phyloP scores from a whole-genome alignment of 2,113 vertebrate species.

The Esox niger region DNA sequence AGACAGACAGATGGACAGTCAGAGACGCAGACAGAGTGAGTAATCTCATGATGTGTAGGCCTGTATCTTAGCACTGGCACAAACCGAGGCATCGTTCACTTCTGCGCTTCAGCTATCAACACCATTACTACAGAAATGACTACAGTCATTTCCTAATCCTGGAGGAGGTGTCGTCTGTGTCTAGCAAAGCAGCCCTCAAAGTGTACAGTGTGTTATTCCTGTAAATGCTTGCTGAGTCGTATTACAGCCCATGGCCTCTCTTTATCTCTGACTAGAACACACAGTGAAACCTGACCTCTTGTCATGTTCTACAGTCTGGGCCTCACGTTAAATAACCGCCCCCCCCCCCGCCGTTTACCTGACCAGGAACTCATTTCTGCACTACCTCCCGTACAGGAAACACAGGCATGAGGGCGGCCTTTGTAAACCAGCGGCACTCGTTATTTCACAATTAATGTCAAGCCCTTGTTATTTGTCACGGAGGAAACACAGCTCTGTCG shows the following conservation, averaged over 20 bases:
- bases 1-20: no score
- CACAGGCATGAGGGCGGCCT: conserved; percentile 55
- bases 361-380: conserved; percentile 63
- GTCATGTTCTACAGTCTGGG: conserved; percentile 63
- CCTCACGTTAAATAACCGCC: conserved; percentile 56
- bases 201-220: neutral
- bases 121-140: no score
- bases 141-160: no score
- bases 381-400: conserved; percentile 49
- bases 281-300: conserved; percentile 52
- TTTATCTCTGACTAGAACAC: conserved; percentile 43
- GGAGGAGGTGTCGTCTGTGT: no score
- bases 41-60: no score
- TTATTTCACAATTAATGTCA: conserved; percentile 79
- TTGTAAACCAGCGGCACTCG: conserved; percentile 60
- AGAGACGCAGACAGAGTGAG: no score
- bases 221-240: conserved; percentile 16
- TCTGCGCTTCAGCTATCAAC: no score
- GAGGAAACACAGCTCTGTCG: conserved; percentile 61
- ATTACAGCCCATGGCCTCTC: conserved; percentile 55
- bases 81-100: no score
- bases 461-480: conserved; percentile 73
- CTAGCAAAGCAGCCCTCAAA: no score
- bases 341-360: conserved; percentile 60
- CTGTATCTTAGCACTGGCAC: no score